These are phyloP conservation scores for Montipora capitata DNA, from an alignment of 92 coral and sea anemone species.

Conservation along the genomic window DNA sequence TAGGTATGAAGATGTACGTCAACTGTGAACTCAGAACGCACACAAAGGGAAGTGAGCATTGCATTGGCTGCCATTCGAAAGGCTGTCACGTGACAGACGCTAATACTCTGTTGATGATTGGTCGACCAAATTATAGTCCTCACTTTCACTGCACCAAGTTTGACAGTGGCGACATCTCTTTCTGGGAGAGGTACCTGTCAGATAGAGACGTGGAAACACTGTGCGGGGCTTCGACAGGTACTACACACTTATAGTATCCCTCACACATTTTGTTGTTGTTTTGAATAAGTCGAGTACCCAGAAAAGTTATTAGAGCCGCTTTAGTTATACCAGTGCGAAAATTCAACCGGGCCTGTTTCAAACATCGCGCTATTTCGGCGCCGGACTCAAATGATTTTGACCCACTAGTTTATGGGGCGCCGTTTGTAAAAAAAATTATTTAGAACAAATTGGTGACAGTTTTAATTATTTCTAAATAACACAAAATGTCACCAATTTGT, in stretches of 20 bases:
- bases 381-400: too few species aligned
- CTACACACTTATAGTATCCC: too few species aligned
- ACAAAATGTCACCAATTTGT: too few species aligned
- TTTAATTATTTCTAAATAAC: too few species aligned
- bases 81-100: constrained; percentile 94
- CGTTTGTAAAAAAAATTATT: too few species aligned
- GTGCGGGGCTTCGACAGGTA: constrained; percentile 87
- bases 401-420: too few species aligned
- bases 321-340: background rate
- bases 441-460: too few species aligned
- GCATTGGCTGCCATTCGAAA: constrained; percentile 91
- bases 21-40: constrained; percentile 93
- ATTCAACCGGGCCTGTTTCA: too few species aligned
- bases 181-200: constrained; percentile 89
- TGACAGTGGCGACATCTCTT: constrained; percentile 94
- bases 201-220: constrained; percentile 81
- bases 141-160: constrained; percentile 94
- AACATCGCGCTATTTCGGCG: too few species aligned
- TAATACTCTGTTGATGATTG: constrained; percentile 94
- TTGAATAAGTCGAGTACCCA: background rate
- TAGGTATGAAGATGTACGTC: constrained; percentile 92
- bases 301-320: background rate
- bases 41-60: constrained; percentile 83
- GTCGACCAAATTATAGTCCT: constrained; percentile 94
- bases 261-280: too few species aligned